Conservation (phyloP, 2,888 invertebrate species). For the Dryomyza anilis region DNA sequence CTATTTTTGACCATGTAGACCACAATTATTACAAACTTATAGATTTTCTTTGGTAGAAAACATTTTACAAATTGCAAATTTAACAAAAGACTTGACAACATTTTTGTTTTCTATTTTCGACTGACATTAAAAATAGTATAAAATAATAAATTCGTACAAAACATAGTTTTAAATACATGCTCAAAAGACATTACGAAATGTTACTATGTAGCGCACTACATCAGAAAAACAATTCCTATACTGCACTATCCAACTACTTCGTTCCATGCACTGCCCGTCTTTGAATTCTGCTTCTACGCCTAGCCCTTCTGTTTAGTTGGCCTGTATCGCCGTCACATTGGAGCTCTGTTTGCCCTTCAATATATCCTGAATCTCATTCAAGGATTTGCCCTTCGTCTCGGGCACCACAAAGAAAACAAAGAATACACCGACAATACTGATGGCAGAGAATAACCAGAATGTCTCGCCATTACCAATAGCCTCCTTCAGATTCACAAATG, state of each 20-base stretch:
- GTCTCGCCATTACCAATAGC: conserved; percentile 69
- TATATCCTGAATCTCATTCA: conserved; percentile 55
- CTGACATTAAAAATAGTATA: no score
- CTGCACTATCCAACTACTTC: background rate
- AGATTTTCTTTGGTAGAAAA: no score
- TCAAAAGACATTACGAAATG: background rate
- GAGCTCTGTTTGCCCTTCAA: conserved; percentile 42
- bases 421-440: conserved; percentile 69
- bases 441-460: conserved; percentile 75
- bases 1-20: conserved; percentile 2
- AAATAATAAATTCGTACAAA: background rate
- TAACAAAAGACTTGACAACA: background rate
- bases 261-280: background rate
- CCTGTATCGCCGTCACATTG: background rate
- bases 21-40: no score
- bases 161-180: background rate
- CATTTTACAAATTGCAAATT: background rate
- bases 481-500: conserved; percentile 67
- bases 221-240: no score
- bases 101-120: background rate
- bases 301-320: no score
- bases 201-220: no score
- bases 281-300: background rate
- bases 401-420: conserved; percentile 70
- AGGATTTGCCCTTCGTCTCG: conserved; percentile 65